Conservation (phyloP, 2,888 invertebrate genomes). For the Tetragnatha montana region DNA sequence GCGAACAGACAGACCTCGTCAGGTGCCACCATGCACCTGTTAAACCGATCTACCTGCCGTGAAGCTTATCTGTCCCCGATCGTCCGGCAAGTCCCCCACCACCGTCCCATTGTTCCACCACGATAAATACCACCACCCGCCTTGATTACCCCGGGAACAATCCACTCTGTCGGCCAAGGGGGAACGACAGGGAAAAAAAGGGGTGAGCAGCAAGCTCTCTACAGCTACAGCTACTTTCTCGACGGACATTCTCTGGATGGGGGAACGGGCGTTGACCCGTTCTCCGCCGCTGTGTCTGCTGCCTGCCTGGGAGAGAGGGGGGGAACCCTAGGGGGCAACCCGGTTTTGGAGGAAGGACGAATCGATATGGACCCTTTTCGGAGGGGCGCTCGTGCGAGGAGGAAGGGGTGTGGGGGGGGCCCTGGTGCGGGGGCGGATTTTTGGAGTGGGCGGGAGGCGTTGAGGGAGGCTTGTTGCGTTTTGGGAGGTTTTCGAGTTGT, state of each 20-base stretch:
- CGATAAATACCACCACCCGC: background rate
- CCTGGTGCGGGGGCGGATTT: background rate
- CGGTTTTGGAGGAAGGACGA: background rate
- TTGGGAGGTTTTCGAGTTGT: too few relatives aligned
- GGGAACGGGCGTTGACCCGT: conserved; percentile 37
- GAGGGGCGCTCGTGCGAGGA: background rate
- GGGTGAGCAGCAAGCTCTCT: background rate
- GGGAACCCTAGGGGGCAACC: conserved; percentile 21
- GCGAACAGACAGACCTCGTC: too few relatives aligned
- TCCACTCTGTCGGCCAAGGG: background rate
- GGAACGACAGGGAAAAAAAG: background rate
- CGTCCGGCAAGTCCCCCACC: background rate
- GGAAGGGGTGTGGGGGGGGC: conserved; percentile 12
- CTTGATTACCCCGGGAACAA: background rate
- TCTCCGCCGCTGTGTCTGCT: background rate
- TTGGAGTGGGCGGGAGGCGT: too few relatives aligned
- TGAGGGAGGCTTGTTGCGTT: too few relatives aligned
- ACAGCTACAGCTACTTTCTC: conserved; percentile 3
- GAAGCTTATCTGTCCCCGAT: too few relatives aligned
- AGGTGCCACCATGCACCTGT: too few relatives aligned
- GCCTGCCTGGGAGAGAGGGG: conserved; percentile 8
- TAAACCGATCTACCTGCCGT: too few relatives aligned
- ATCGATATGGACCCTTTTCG: conserved; percentile 12
- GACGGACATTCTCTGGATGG: conserved; percentile 3
- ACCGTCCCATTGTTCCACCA: background rate